Base-by-base conservation (phyloP, 2,113 vertebrate genomes). In the Poeciliopsis occidentalis region DNA sequence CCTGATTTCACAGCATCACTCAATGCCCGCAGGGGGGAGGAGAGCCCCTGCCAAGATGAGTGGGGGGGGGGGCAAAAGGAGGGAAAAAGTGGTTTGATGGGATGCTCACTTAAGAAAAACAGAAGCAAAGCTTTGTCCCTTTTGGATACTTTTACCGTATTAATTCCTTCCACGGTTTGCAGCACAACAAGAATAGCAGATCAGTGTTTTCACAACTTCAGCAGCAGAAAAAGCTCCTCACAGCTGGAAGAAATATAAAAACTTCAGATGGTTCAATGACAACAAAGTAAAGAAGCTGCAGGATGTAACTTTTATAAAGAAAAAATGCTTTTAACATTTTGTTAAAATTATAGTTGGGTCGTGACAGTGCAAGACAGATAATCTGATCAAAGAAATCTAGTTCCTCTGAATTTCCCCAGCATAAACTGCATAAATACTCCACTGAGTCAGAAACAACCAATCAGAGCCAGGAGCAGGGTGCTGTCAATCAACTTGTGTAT, bases 1-100 rank as follows among this genome's bases (percentile, higher is more conserved):
- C 89, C 88, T 90, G 88, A 75, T 90, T 92, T 88, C 78, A 70
- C 74, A 79, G 76, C 80, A 80, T 77, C 81, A 71, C 79, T 83
- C 24, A n/a, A 78, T 80, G 85, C 73, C 29, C 7, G 2, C 1
- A 47, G 54, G 76, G 79, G 73, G 79, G 72, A 19, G 80, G 80
- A 67, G 80, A 34, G 51, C 54, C 79, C 69, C 67, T 47, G 71
- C 57, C 67, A 77, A 73, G 72, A 73, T 62, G 68, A 69, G 83
- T 6, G 47, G 41, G 78, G n/a, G 29, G 29, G 29, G 77, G n/a
- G 27, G n/a, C 8, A 62, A 30, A 71, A 61, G 5, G 60, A 61
- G 75, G 32, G 54, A 61, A 3, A 41, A 13, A 32, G 51, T 26
- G 26, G 71, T 83, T 73, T 73, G 73, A 80, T 80, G 60, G 39